Base-by-base conservation (phyloP, 2,797 vertebrate genomes). In the Epinephelus coioides region DNA sequence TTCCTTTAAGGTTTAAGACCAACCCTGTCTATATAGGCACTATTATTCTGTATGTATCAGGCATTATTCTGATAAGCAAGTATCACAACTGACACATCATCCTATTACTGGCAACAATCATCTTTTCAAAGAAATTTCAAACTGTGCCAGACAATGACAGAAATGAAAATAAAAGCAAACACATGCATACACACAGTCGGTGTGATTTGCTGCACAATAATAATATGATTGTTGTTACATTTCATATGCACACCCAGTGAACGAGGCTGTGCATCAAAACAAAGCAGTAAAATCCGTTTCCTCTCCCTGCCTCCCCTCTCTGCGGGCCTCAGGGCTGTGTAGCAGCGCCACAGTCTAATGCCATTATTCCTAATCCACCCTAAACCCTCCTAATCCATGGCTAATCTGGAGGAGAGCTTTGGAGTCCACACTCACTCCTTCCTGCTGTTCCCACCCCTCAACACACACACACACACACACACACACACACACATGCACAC, bases 401-500 rank as follows among this genome's bases (percentile, higher is more conserved):
- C 94, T 94, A 94, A 94, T 95, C 93, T 92, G 92, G 81, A 91
- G 91, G 88, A 93, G 94, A 95, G 94, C 86, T 93, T 92, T 91
- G 88, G 90, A 92, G 92, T 92, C 86, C 85, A 89, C 89, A 90
- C 87, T 90, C 82, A 84, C 90, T 86, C 83, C 63, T 91, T 88
- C 86, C 89, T 88, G 88, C 92, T 90, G 85, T 90, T 95, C 91
- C 90, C 91, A 88, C 85, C 89, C 86, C 86, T 87, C 76, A 71
- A 78, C 84, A 87, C 79, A 85, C 84, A 81, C 73, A 80, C 60
- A 62, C 65, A 68, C 51, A 57, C 55, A 68, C 76, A 68, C 71
- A 44, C 69, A 65, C 78, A 44, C 55, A 61, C 70, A 81, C 71
- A 62, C 27, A 27, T 27, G 43, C 68, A 69, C 73, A 79, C 68